Conservation (phyloP, 2,113 vertebrate species). For the Tachysurus vachellii region DNA sequence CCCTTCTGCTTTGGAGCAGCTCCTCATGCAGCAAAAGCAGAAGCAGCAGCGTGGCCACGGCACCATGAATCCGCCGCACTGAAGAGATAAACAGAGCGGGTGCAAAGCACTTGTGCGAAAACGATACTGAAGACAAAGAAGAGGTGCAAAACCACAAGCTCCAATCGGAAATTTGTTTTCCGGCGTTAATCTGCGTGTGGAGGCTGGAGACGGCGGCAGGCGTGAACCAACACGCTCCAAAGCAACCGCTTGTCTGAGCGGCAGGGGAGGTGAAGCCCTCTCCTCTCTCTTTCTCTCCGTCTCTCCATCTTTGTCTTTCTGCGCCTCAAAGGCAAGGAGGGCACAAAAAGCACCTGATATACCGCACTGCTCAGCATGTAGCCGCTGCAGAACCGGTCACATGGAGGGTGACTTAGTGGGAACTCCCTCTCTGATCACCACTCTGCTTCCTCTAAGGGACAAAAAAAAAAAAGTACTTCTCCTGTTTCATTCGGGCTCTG, state of each 20-base stretch:
- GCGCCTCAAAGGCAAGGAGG: conserved; percentile 79
- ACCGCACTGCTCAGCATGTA: conserved; percentile 79
- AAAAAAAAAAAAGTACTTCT: conserved; percentile 35
- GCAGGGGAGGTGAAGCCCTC: conserved; percentile 81
- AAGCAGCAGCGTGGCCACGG: conserved; percentile 97
- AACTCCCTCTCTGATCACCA: conserved; percentile 66
- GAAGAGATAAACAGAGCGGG: conserved; percentile 69
- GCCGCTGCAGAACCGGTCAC: conserved; percentile 72
- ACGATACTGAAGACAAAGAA: conserved; percentile 55
- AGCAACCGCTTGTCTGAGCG: conserved; percentile 68
- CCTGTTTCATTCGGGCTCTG: conserved; percentile 42
- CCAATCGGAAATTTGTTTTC: conserved; percentile 65
- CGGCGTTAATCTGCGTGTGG: conserved; percentile 81
- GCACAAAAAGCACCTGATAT: conserved; percentile 80
- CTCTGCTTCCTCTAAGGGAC: conserved; percentile 62
- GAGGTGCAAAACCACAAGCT: conserved; percentile 65
- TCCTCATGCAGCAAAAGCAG: conserved; percentile 99
- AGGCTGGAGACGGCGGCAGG: conserved; percentile 78
- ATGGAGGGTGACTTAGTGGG: conserved; percentile 37
- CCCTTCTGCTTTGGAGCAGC: conserved; percentile 97
- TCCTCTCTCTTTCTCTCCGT: conserved; percentile 58
- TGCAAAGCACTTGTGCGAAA: conserved; percentile 71
- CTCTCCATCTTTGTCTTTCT: conserved; percentile 59
- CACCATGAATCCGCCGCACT: conserved; percentile 98
- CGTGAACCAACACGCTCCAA: conserved; percentile 64